Percentiles rank a stretch among this genome's conserved stretches.
Conservation (phyloP, 2,888 invertebrate species). For the Thymelicus lineola region DNA sequence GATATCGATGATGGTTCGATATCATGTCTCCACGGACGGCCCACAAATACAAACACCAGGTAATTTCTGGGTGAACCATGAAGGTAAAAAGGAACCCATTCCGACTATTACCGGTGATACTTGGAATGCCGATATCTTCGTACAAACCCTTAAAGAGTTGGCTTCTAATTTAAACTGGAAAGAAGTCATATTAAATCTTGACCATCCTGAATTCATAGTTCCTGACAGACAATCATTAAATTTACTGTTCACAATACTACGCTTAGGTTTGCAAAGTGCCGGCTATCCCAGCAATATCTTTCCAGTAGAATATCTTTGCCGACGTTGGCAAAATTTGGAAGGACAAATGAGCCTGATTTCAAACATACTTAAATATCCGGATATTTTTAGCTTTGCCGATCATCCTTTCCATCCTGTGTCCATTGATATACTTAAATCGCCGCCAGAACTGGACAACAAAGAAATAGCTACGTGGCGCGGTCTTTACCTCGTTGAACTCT, state of each 20-base stretch:
- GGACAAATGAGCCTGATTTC: slow-evolving; percentile 96
- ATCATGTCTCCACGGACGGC: slow-evolving; percentile 88
- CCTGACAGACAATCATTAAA: slow-evolving; percentile 94
- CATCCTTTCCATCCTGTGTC: slow-evolving; percentile 94
- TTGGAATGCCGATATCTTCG: slow-evolving; percentile 98
- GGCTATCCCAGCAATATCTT: slow-evolving; percentile 89
- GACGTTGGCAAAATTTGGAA: slow-evolving; percentile 97
- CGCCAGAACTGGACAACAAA: slow-evolving; percentile 97
- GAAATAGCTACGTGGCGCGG: slow-evolving; percentile 97
- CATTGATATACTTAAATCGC: slow-evolving; percentile 95
- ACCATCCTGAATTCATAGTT: slow-evolving; percentile 95
- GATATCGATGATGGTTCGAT: slow-evolving; percentile 94
- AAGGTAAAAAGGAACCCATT: slow-evolving; percentile 81
- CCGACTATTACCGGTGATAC: slow-evolving; percentile 81
- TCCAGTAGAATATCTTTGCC: slow-evolving; percentile 95
- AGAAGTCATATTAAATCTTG: slow-evolving; percentile 95
- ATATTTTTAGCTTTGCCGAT: slow-evolving; percentile 97
- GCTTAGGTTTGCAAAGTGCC: slow-evolving; percentile 91
- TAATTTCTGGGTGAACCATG: slow-evolving; percentile 86
- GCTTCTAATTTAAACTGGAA: slow-evolving; percentile 96
- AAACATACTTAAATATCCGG: slow-evolving; percentile 94
- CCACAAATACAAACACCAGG: slow-evolving; percentile 89
- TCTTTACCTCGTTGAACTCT: slow-evolving; percentile 94
- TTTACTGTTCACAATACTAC: slow-evolving; percentile 92
- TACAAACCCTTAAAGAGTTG: slow-evolving; percentile 95